These are phyloP conservation scores for Rhimphoctona megacephalus DNA, from an alignment of 2,888 invertebrate species.

Conservation along the genomic window DNA sequence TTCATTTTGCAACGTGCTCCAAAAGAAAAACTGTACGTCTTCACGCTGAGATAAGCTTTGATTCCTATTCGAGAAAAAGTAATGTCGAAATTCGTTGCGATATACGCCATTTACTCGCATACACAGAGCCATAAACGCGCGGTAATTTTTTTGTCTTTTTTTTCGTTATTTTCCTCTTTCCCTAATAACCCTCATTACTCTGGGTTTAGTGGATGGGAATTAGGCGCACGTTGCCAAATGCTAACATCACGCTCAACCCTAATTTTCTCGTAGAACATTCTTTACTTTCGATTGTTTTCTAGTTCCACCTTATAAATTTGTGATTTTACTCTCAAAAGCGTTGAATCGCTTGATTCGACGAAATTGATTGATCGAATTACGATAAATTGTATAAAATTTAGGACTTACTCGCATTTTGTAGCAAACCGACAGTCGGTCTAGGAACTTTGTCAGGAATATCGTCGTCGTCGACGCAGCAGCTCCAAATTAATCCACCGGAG, in stretches of 20 bases:
- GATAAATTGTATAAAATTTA: background rate
- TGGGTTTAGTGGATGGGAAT: background rate
- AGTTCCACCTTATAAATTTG: background rate
- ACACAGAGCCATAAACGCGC: background rate
- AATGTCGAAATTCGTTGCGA: background rate
- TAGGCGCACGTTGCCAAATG: background rate
- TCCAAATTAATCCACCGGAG: slow-evolving; percentile 97
- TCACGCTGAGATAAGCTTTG: slow-evolving; percentile 1
- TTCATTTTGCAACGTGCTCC: background rate
- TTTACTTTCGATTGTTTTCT: background rate
- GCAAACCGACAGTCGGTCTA: slow-evolving; percentile 85
- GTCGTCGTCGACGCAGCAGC: slow-evolving; percentile 94
- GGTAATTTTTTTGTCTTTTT: background rate
- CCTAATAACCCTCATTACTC: background rate
- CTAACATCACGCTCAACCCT: background rate
- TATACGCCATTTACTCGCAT: background rate
- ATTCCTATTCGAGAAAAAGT: slow-evolving; percentile 5
- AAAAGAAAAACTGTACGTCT: background rate
- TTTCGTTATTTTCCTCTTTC: background rate
- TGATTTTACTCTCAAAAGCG: background rate
- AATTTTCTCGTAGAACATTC: background rate
- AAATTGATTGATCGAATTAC: background rate
- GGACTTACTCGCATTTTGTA: slow-evolving; percentile 95
- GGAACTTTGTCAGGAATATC: slow-evolving; percentile 84
- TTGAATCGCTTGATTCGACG: background rate